Evolutionary conservation across 2,888 invertebrate species (phyloP), one percentile per base, ranked within the genome.

Genomic region (Lapara coniferarum): DNA sequence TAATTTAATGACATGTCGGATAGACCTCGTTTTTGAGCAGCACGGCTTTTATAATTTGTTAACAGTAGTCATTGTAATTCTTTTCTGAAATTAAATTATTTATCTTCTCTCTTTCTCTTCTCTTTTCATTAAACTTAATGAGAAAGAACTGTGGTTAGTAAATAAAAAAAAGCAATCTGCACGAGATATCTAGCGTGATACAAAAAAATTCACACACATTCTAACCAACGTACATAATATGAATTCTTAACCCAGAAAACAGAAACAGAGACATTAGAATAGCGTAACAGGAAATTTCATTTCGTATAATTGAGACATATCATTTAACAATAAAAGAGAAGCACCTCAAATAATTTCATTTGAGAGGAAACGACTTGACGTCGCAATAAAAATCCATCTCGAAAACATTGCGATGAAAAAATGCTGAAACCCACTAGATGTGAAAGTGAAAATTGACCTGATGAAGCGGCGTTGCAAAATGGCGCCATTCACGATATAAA

Each of bases 321-420:
- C 19, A 63, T 63, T 63, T 46, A 49, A 63, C 16, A 46, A 63
- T 63, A 63, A 49, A 49, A 63, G 19, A 13, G 19, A 63, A 63
- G n/a, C 49, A 63, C 49, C 63, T 63, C 12, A 46, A 13, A 63
- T 49, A 63, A 63, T 63, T 49, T 63, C 19, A 63, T 63, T 63
- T 49, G 63, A 12, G 5, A 49, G 13, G 19, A 10, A 16, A 13
- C 19, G 13, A 8, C 57, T 14, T 44, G 13, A 8, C 57, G 30
- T 44, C 59, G 58, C 30, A 37, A 49, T 63, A 63, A 63, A 63
- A 49, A 13, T 13, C 8, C 59, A 19, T 1, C 30, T 30, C 37
- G 8, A 46, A 63, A 63, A 63, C 49, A 63, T 63, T 19, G 13
- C 8, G 13, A 12, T 49, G 13, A 46, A 44, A 19, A 13, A 63